Evolutionary conservation across 2,797 vertebrate genomes (phyloP), one percentile per base, ranked within the genome.

Genomic region (Fistularia tabacaria): DNA sequence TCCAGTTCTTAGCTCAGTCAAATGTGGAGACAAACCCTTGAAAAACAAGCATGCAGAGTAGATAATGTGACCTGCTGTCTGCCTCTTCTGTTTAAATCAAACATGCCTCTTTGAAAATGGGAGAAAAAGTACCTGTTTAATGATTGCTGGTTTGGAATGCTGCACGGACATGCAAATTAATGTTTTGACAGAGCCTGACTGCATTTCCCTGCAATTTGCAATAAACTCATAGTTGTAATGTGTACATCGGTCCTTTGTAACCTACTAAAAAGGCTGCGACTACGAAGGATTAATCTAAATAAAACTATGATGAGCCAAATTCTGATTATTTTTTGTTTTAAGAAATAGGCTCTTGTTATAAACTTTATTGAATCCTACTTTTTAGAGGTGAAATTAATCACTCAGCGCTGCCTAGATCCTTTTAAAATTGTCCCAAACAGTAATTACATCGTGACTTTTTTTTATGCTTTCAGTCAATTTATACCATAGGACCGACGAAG

Each of bases 21-120:
- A 70, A 68, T 81, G 59, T 71, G 51, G 61, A 82, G 72, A 84
- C 73, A 82, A 80, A 73, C 66, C 77, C 75, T 40, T 72, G 70
- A 68, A 79, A 85, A 25, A 86, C 74, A 52, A 59, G 74, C 74
- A 83, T 86, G 78, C 74, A 69, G 59, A 78, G 73, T 87, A 81
- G 87, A 88, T 84, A 83, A 85, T 76, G 59, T 38, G 54, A 77
- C 59, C 62, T 53, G 58, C 66, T 73, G 73, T 82, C 80, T 82
- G 71, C 73, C 75, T 63, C 68, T 66, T 60, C 62, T 53, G 57
- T 82, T 81, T 63, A 74, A 81, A 81, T 82, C 73, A 69, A 82
- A 68, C 79, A 80, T 86, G 77, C 82, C 85, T 79, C 84, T 85
- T 87, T 87, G 85, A 79, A 82, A 86, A 82, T 75, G 61, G 25